Evolutionary conservation across 2,888 invertebrate species (phyloP).

Genomic region (Prosapia bicincta): DNA sequence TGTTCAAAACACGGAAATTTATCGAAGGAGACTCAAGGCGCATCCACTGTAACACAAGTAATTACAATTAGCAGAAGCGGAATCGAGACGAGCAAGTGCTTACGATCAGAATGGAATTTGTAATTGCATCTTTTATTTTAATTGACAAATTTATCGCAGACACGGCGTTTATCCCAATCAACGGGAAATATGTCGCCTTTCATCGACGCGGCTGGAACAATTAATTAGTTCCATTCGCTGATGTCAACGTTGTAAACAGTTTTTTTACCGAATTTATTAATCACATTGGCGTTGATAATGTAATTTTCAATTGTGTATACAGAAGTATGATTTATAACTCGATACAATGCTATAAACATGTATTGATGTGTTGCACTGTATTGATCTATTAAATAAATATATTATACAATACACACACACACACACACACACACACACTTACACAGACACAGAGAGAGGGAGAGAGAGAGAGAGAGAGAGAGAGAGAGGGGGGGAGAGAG

Average conservation of each 20-base stretch:
- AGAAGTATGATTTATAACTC: too few species aligned
- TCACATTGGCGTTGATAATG: too few species aligned
- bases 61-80: neutral
- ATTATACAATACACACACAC: too few species aligned
- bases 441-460: too few species aligned
- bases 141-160: neutral
- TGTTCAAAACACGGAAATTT: neutral
- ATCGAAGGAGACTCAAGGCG: neutral
- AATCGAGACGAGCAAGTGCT: neutral
- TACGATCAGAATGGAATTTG: neutral
- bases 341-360: too few species aligned
- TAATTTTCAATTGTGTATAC: too few species aligned
- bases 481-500: neutral
- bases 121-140: neutral
- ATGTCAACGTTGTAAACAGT: neutral
- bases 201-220: neutral
- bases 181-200: neutral
- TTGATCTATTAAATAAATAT: too few species aligned
- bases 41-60: neutral
- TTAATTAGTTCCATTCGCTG: neutral
- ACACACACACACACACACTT: too few species aligned
- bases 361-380: too few species aligned
- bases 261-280: too few species aligned
- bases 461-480: conserved; percentile 9
- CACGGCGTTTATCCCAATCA: neutral